These are phyloP conservation scores for Ommatoiulus sabulosus DNA, from an alignment of 2,888 invertebrate species.

Conservation along the genomic window DNA sequence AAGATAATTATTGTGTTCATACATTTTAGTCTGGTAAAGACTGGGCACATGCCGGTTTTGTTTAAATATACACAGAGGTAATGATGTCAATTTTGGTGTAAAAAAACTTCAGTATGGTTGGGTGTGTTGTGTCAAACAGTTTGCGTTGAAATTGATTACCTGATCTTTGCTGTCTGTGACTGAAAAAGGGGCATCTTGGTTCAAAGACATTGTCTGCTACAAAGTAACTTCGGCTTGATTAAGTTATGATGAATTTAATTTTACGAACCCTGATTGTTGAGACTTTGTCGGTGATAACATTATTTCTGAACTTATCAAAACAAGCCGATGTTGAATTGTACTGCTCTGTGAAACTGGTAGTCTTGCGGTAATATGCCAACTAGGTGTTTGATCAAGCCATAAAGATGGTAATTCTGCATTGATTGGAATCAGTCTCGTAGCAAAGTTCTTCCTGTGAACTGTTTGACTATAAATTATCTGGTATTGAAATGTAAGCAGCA, in stretches of 20 bases:
- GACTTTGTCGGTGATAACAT: not conserved
- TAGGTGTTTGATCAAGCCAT: not conserved
- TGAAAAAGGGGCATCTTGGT: no score
- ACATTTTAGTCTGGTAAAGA: no score
- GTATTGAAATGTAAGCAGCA: not conserved
- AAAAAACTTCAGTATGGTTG: not conserved
- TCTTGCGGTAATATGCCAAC: no score
- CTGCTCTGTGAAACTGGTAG: no score
- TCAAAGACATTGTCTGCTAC: no score
- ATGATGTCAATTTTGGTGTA: not conserved
- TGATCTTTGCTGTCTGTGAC: no score
- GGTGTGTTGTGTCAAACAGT: not conserved
- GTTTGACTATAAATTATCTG: not conserved
- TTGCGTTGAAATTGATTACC: no score
- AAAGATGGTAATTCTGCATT: no score
- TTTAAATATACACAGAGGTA: no score
- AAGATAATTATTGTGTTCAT: no score
- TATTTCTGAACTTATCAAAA: not conserved
- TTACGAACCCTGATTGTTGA: slow-evolving; percentile 23
- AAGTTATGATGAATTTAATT: not conserved
- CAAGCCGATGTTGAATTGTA: not conserved
- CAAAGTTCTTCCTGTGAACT: not conserved
- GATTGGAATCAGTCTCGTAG: no score
- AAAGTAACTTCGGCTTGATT: not conserved
- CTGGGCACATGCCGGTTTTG: no score